Percentiles rank a stretch among this genome's conserved stretches.
These are phyloP conservation scores for Leptopilina syphax DNA, from an alignment of 2,888 invertebrate species.

Conservation along the genomic window DNA sequence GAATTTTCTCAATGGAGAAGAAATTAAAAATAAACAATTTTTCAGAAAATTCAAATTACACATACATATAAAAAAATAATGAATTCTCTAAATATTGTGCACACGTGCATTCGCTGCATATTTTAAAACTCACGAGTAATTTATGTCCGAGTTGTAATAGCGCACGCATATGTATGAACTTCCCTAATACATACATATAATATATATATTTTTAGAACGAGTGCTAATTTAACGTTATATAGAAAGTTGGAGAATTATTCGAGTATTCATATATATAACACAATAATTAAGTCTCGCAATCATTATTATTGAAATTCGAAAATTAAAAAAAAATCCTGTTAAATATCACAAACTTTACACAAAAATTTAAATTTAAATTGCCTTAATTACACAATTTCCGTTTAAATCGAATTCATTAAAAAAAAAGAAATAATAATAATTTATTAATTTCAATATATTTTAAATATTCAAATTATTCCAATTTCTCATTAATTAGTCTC, in stretches of 20 bases:
- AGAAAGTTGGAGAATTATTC: slow-evolving; percentile 21
- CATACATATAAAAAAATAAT: no score
- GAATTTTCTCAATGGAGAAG: not conserved
- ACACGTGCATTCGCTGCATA: slow-evolving; percentile 35
- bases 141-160: slow-evolving; percentile 27
- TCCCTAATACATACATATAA: slow-evolving; percentile 24
- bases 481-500: no score
- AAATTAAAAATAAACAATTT: slow-evolving; percentile 6
- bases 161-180: slow-evolving; percentile 24
- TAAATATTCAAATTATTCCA: no score
- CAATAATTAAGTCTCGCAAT: not conserved
- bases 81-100: slow-evolving; percentile 38
- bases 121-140: slow-evolving; percentile 32
- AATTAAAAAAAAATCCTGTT: not conserved
- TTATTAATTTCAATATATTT: no score
- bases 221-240: slow-evolving; percentile 20
- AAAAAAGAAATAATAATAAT: no score
- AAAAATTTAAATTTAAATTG: not conserved
- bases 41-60: slow-evolving; percentile 10
- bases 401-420: no score
- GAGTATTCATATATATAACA: slow-evolving; percentile 6
- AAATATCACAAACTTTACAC: not conserved
- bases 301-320: not conserved
- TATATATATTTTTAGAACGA: slow-evolving; percentile 34
- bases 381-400: no score